Evolutionary conservation across 2,113 vertebrate genomes (phyloP).

Genomic region (Colaptes auratus): DNA sequence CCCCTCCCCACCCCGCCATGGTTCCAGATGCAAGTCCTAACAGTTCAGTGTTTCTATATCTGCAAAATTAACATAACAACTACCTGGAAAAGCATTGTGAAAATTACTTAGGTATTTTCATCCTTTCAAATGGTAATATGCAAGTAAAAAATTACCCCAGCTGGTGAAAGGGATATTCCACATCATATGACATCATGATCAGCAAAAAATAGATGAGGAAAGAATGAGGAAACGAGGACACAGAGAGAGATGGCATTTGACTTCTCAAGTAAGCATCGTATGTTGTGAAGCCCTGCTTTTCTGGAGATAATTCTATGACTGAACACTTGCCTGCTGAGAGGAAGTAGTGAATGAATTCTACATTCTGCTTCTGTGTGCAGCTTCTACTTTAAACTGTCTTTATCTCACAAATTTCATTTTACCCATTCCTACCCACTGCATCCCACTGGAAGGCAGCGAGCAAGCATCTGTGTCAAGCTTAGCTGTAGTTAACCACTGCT

Average conservation of each 20-base stretch:
- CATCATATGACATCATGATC: background rate
- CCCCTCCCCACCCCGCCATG: no score
- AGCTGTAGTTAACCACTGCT: background rate
- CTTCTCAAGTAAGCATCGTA: background rate
- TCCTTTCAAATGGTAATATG: background rate
- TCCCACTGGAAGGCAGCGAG: background rate
- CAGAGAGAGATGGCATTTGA: rapidly evolving
- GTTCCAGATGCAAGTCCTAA: background rate
- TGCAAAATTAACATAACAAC: background rate
- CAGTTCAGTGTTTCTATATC: background rate
- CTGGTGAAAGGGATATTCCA: background rate
- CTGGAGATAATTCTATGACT: background rate
- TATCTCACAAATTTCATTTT: background rate
- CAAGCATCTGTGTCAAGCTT: background rate
- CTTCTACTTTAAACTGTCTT: background rate
- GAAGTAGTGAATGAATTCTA: background rate
- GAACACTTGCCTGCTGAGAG: rapidly evolving
- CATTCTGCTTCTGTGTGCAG: background rate
- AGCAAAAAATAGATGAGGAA: background rate
- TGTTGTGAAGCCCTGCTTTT: background rate
- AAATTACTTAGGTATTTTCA: background rate
- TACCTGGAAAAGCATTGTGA: background rate
- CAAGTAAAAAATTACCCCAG: background rate
- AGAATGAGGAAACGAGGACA: background rate
- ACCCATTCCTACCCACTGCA: background rate